Base-by-base conservation (phyloP, 2,113 vertebrate species). In the Suncus etruscus region DNA sequence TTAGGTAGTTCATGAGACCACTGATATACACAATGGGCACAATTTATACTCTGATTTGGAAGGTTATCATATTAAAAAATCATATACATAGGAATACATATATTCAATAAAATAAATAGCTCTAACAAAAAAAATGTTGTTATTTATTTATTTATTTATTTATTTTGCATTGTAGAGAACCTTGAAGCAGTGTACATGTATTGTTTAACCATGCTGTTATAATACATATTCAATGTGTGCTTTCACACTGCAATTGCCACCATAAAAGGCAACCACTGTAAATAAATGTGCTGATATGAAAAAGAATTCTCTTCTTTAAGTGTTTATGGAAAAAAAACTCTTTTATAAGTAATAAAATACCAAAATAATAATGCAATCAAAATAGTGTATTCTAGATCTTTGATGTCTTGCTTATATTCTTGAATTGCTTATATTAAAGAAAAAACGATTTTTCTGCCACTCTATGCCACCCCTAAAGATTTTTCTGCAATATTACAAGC, bases 301-400 rank as follows among this genome's bases (percentile, higher is more conserved):
- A 65, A 95, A 94, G 75, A 70, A 74, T 89, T 92, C 76, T 65
- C 58, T 32, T 54, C 45, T 70, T 12, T 84, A 87, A 87, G 70
- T 39, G 86, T 87, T 32, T 77, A 72, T 91, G 90, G 65, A 31
- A 77, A 91, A 70, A 54, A 14, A 54, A 54, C 54, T 16, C 45
- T 39, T 94, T 94, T 96, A 72, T 75, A 48, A 87, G 90, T 87
- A 96, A 91, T 89, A 87, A 74, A 61, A 85, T 51, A 85, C 87
- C 70, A 91, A 94, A 87, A 85, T 92, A 96, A 89, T 80, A 90
- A 92, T 76, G 73, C 72, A 83, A 89, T 87, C 83, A 94, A 96
- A 94, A 91, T 63, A 83, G 22, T 80, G 39, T 80, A 4, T 72
- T 78, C 32, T 51, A 83, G 90, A 65, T 47, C 80, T 45, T 81